Conservation (phyloP, 92 coral and sea anemone species). For the Palythoa caribaeorum region DNA sequence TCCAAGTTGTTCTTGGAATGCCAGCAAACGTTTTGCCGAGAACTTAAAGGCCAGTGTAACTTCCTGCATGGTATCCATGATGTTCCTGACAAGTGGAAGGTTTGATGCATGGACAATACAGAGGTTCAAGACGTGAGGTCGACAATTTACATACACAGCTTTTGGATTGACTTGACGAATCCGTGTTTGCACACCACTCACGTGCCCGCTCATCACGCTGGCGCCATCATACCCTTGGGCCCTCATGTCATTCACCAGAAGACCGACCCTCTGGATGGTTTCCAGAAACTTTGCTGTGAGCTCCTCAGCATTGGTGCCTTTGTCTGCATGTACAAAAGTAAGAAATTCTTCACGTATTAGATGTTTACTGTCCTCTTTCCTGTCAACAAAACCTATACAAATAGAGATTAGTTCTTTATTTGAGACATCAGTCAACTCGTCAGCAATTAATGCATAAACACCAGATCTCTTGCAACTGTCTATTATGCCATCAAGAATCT, state of each 20-base stretch:
- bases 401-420: conserved; percentile 51
- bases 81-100: conserved; percentile 45
- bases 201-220: conserved; percentile 47
- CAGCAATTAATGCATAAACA: conserved; percentile 52
- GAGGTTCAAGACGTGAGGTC: conserved; percentile 44
- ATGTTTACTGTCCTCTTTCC: conserved; percentile 46
- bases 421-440: conserved; percentile 56
- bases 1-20: conserved; percentile 47
- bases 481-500: conserved; percentile 53
- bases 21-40: conserved; percentile 54
- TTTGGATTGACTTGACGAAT: conserved; percentile 39
- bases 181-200: conserved; percentile 51
- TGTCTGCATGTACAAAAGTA: conserved; percentile 56
- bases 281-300: conserved; percentile 51
- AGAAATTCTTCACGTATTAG: conserved; percentile 48
- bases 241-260: conserved; percentile 44
- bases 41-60: conserved; percentile 50
- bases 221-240: conserved; percentile 50
- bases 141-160: conserved; percentile 49
- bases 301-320: conserved; percentile 48
- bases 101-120: conserved; percentile 50
- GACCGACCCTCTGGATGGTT: conserved; percentile 52
- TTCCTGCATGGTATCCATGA: conserved; percentile 53
- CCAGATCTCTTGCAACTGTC: conserved; percentile 52
- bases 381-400: conserved; percentile 48